These are phyloP conservation scores for Rhegmatorhina hoffmannsi DNA, from an alignment of 2,113 vertebrate genomes.

Conservation along the genomic window DNA sequence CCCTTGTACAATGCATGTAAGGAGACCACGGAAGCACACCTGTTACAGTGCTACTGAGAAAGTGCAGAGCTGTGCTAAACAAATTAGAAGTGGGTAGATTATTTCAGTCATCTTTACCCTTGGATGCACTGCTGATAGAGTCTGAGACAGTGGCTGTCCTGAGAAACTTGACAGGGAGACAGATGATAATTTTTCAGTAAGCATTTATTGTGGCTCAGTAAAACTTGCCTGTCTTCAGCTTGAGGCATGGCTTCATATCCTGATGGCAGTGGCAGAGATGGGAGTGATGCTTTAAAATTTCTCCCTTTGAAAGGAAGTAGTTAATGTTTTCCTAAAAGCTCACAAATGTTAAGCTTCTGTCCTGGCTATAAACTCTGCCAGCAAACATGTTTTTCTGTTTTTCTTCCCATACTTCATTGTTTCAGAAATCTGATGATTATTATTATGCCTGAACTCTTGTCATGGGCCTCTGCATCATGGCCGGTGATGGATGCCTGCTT, in stretches of 20 bases:
- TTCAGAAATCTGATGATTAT: conserved; percentile 17
- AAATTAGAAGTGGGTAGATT: neutral
- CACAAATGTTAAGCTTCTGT: neutral
- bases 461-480: neutral
- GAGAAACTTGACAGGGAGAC: neutral
- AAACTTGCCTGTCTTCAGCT: neutral
- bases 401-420: neutral
- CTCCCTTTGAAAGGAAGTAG: neutral
- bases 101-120: neutral
- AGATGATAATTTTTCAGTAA: neutral
- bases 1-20: fast-evolving
- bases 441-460: neutral
- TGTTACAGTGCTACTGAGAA: neutral
- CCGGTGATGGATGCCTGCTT: neutral
- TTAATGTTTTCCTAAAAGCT: conserved; percentile 10
- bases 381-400: neutral
- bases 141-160: neutral
- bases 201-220: neutral
- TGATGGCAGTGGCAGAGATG: neutral
- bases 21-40: neutral
- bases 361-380: neutral
- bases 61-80: neutral
- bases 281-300: neutral
- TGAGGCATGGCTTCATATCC: neutral
- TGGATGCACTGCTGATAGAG: neutral